Evolutionary conservation across 2,797 vertebrate species (phyloP).

Genomic region (Avahi laniger): DNA sequence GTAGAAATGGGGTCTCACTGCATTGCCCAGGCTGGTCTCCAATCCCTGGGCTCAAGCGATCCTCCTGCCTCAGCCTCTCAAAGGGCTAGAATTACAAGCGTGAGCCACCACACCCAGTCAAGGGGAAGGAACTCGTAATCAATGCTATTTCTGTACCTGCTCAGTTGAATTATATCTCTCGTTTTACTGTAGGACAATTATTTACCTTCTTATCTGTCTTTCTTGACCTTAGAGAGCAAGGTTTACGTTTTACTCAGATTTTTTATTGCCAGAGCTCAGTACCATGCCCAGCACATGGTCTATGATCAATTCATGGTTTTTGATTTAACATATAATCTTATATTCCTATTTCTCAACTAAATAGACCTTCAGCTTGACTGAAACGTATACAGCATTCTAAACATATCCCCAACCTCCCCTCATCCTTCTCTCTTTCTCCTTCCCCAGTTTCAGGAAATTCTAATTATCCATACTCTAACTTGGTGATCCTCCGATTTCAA

Average conservation of each 20-base stretch:
- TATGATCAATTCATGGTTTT: not conserved
- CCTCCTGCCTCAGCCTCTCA: not conserved
- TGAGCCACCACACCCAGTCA: not conserved
- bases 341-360: not conserved
- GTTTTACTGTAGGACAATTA: not conserved
- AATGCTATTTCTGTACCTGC: not conserved
- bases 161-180: not conserved
- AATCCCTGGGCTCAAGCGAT: too few relatives aligned
- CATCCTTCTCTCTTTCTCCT: not conserved
- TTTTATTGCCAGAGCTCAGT: not conserved
- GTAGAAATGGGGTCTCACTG: too few relatives aligned
- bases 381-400: not conserved
- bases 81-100: not conserved
- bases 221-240: not conserved
- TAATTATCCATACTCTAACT: not conserved
- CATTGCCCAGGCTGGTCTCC: too few relatives aligned
- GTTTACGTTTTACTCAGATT: not conserved
- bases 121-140: not conserved
- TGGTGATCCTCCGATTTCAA: not conserved
- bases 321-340: not conserved
- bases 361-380: not conserved
- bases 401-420: not conserved
- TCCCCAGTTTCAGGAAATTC: not conserved
- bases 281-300: not conserved
- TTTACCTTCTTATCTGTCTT: not conserved